Evolutionary conservation across 2,113 vertebrate species (phyloP).

Genomic region (Cephalophus harveyi): DNA sequence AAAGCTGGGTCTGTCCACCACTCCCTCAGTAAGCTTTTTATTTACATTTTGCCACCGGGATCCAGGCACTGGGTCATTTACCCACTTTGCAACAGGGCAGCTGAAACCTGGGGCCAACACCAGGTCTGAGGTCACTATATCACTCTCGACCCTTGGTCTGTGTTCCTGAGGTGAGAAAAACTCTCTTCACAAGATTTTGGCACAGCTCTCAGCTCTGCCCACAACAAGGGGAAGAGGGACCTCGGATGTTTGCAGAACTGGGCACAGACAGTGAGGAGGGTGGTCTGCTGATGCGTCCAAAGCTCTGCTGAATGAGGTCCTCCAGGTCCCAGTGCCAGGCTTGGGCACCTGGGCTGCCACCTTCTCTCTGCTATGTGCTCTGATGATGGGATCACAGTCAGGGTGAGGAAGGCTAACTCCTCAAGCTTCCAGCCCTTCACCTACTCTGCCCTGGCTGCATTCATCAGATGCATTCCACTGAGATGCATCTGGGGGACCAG

Average conservation of each 20-base stretch:
- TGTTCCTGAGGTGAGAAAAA: too few relatives aligned
- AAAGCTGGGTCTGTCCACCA: too few relatives aligned
- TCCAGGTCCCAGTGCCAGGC: too few relatives aligned
- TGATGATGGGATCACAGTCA: too few relatives aligned
- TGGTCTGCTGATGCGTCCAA: not conserved
- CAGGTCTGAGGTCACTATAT: not conserved
- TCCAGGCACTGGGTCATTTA: not conserved
- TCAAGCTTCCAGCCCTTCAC: too few relatives aligned
- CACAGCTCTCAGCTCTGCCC: not conserved
- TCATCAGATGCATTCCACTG: not conserved
- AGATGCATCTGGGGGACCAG: not conserved
- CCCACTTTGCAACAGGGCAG: not conserved
- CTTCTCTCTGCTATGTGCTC: too few relatives aligned
- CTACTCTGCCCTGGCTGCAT: not conserved
- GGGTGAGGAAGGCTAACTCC: not conserved
- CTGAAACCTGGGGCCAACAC: not conserved
- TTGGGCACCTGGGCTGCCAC: too few relatives aligned
- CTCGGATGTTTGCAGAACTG: not conserved
- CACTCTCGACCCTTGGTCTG: too few relatives aligned
- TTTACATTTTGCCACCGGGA: not conserved
- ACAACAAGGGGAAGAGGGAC: too few relatives aligned
- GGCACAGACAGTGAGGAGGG: not conserved
- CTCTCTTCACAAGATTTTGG: too few relatives aligned
- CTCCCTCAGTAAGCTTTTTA: too few relatives aligned
- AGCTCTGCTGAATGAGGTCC: not conserved